A percentile compares a stretch with the other conserved stretches of the same genome.
Evolutionary conservation across 2,888 invertebrate genomes (phyloP).

Genomic region (Dilophus febrilis): DNA sequence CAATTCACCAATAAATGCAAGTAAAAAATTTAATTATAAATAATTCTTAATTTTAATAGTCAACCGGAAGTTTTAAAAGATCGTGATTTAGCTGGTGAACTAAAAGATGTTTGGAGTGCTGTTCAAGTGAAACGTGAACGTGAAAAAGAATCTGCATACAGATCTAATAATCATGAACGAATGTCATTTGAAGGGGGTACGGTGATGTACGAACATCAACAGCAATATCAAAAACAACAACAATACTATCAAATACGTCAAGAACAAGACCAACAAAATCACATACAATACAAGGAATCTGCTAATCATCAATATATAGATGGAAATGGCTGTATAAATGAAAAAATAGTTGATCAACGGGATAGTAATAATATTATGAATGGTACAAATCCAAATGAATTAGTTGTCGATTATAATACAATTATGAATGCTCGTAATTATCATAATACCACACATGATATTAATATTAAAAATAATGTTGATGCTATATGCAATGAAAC

Average conservation of each 20-base stretch:
- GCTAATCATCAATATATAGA: background rate
- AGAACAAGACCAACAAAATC: conserved; percentile 1
- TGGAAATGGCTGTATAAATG: too few relatives aligned
- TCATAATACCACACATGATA: too few relatives aligned
- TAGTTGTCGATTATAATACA: too few relatives aligned
- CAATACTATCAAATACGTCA: conserved; percentile 4
- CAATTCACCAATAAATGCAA: background rate
- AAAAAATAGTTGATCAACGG: too few relatives aligned
- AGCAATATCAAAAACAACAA: conserved; percentile 1
- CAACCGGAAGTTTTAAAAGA: conserved; percentile 44
- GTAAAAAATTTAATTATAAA: background rate
- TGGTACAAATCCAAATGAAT: too few relatives aligned
- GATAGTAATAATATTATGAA: too few relatives aligned
- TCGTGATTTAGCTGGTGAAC: conserved; percentile 50
- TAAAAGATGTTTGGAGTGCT: conserved; percentile 57
- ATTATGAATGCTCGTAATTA: too few relatives aligned
- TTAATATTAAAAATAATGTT: too few relatives aligned
- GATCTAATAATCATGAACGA: background rate
- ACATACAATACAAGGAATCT: background rate
- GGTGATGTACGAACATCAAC: conserved; percentile 9
- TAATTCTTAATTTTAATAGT: conserved; percentile 12
- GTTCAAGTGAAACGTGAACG: conserved; percentile 42
- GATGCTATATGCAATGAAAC: too few relatives aligned
- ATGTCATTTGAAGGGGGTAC: conserved; percentile 12
- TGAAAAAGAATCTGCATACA: conserved; percentile 21